Evolutionary conservation across 2,888 invertebrate genomes (phyloP), one percentile per base, ranked within the genome.

Genomic region (Stenurella melanura): DNA sequence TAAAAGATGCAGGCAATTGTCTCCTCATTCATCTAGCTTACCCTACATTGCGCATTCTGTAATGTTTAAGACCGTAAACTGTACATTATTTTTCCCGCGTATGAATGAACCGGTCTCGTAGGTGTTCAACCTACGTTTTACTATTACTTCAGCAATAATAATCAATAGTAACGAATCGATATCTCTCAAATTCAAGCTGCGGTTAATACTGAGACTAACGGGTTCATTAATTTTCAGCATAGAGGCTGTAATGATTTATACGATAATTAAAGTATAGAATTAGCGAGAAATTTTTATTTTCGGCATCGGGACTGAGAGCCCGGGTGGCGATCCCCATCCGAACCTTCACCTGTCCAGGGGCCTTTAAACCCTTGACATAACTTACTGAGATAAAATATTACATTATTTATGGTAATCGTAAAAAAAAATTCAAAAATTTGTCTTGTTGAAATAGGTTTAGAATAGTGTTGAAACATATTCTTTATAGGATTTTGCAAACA

Each of bases 81-180:
- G 21, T 58, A 58, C 58, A 58, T 18, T 19, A 66, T 66, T 66
- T 66, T 66, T 66, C 50, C 42, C 38, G 64, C 15, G 64, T 30
- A 26, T 67, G 56, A 54, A 67, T 67, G 67, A 67, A 56, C 56
- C 67, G 67, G 67, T 67, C 56, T 54, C n/a, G 56, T 17, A 30
- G 26, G 26, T 56, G 54, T 54, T 7, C 26, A 54, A 26, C 56
- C 30, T 67, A 67, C 56, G 67, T 67, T 67, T 54, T 56, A 67
- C 56, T 30, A 50, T 61, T 30, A 61, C n/a, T 15, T 56, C 54
- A 54, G 30, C 26, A 21, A 56, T 30, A 21, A 56, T 30, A 67
- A 54, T 26, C 30, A 54, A 56, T 19, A 30, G 67, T 50, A 67
- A 54, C 30, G 54, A 11, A 58, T 58, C 21, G 12, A 21, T 26